Base-by-base conservation (phyloP, 1,140 invertebrate genomes). In the Tachypleus tridentatus region DNA sequence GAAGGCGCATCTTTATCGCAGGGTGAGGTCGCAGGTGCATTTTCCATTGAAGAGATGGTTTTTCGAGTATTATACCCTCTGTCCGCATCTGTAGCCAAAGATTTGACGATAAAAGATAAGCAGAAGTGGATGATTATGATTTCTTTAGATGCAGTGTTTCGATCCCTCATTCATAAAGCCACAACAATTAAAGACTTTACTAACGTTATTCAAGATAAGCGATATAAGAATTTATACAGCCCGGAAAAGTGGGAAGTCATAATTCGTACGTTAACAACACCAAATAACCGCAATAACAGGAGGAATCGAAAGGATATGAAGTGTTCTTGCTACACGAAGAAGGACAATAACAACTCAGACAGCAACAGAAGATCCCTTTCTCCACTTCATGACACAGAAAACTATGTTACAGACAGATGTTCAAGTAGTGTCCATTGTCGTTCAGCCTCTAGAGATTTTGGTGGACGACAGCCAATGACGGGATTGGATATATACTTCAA, bases 231-330 rank as follows among this genome's bases (percentile, higher is more conserved):
- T 92, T 1, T 93, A 91, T 73, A 72, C 63, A 63, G 65, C 47
- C 87, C 89, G 0, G 83, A 86, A 49, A 93, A 91, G 70, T 94
- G 92, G 92, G 90, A 94, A 73, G 89, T 94, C 9, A 93, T 94
- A 63, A 93, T 95, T 52, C 80, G 91, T 0, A 90, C 93, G 29
- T 74, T 95, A 57, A 85, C 89, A 0, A 88, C 89, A 0, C 84
- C 86, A 2, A 5, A 74, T 71, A 29, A 29, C 29, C 51, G 64
- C 51, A 29, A 60, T 68, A 71, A 74, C 58, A 74, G 75, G 50
- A 75, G 76, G 66, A 77, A 73, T 56, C 76, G 6, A 74, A 74
- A 51, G 4, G 64, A 63, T 57, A 49, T 64, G 29, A n/a, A 81
- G 79, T 75, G 78, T 77, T 72, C 73, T 66, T 58, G 77, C 76